Evolutionary conservation across 1,140 invertebrate species (phyloP).

Genomic region (Camponotus pennsylvanicus): DNA sequence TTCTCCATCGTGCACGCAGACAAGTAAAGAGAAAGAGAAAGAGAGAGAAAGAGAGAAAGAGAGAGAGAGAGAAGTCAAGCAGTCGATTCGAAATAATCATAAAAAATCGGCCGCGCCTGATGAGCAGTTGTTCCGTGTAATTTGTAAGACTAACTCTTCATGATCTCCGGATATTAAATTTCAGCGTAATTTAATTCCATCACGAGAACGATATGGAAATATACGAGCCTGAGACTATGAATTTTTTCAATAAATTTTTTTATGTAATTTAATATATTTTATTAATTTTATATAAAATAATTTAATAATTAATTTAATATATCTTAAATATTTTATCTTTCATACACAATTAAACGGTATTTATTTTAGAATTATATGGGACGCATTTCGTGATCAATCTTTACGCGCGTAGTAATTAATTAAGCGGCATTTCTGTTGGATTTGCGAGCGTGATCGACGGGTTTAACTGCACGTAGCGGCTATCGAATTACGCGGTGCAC

Average conservation of each 20-base stretch:
- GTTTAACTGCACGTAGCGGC: background rate
- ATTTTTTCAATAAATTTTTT: conserved; percentile 5
- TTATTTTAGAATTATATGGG: conserved; percentile 12
- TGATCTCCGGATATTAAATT: conserved; percentile 36
- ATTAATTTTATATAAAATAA: too few relatives aligned
- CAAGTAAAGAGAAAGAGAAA: background rate
- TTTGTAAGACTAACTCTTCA: conserved; percentile 30
- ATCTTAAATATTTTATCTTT: background rate
- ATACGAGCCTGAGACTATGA: background rate
- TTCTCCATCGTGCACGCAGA: conserved; percentile 30
- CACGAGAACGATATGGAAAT: background rate
- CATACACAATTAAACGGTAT: background rate
- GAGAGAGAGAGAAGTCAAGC: background rate
- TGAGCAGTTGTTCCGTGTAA: conserved; percentile 41
- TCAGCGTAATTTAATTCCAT: conserved; percentile 32
- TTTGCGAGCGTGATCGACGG: background rate
- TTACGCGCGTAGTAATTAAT: background rate
- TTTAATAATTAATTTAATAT: too few relatives aligned
- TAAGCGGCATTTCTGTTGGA: background rate
- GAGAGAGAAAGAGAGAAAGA: background rate
- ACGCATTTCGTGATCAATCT: background rate
- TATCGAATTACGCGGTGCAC: conserved; percentile 24
- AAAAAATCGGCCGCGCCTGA: conserved; percentile 35
- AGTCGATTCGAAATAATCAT: conserved; percentile 45
- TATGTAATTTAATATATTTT: background rate